Evolutionary conservation across 2,113 vertebrate genomes (phyloP), one percentile per base, ranked within the genome.

Genomic region (Caracal caracal): DNA sequence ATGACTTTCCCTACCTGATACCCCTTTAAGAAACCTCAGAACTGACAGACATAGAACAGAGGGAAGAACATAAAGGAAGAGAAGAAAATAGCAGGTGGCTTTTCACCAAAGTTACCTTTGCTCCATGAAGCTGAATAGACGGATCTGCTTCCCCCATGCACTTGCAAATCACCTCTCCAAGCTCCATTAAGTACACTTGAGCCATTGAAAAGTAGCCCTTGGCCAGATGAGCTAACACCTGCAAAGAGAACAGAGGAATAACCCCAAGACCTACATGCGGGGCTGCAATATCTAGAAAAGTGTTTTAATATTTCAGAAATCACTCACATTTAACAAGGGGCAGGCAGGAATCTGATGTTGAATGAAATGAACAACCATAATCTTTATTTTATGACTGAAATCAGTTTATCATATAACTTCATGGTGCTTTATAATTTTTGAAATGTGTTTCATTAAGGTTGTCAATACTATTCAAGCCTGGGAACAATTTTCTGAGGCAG

Each of bases 141-240:
- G 99, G 98, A 89, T 99, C 99, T 2, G 97, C 98, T 97, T 99
- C 99, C 26, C 98, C 98, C 80, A 99, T 99, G 98, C 99, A 99
- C 65, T 98, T 99, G 92, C 99, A 99, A 65, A 99, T 99, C 92
- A 99, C 98, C 97, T 99, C 99, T 17, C 99, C 99, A 76, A 99
- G 98, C 71, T 99, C 99, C 87, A 99, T 97, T 90, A 99, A 96
- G 97, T 98, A 99, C 43, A 96, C 85, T 88, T 99, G 99, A 53
- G 98, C 97, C 94, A 99, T 86, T 75, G 98, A 97, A 97, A 99
- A 99, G 98, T 99, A 99, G 53, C 99, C 99, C 51, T 99, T 99
- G n/a, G 99, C 99, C 96, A 99, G 98, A 84, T 99, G 99, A 53
- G 99, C 99, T 97, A 99, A 97, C 37, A 99, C 99, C 99, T 99